Conservation (phyloP, 1,140 invertebrate species). For the Lepeophtheirus salmonis region DNA sequence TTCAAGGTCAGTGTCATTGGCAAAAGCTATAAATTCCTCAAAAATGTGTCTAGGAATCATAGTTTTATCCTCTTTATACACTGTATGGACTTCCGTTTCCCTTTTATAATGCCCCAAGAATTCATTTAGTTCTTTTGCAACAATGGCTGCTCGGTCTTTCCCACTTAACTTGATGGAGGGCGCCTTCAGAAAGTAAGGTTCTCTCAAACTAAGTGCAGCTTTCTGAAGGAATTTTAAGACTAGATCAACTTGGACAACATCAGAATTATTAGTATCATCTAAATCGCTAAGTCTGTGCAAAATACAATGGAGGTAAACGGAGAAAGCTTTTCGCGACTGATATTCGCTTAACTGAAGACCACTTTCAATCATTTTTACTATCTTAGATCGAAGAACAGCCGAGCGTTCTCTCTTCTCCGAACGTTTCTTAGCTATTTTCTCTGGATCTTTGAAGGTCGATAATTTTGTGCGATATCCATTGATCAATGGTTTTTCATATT, state of each 20-base stretch:
- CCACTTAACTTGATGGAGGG: slow-evolving; percentile 53
- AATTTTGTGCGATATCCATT: background rate
- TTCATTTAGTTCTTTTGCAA: slow-evolving; percentile 75
- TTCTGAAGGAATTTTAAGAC: slow-evolving; percentile 18
- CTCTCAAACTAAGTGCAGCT: slow-evolving; percentile 16
- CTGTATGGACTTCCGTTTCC: slow-evolving; percentile 36
- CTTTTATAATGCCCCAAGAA: slow-evolving; percentile 72
- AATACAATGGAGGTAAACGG: slow-evolving; percentile 17
- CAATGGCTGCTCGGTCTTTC: slow-evolving; percentile 62
- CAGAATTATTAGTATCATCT: background rate
- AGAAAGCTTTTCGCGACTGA: slow-evolving; percentile 15
- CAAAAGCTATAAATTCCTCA: slow-evolving; percentile 26
- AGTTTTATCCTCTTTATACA: slow-evolving; percentile 21
- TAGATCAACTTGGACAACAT: slow-evolving; percentile 12
- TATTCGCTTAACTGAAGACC: slow-evolving; percentile 17
- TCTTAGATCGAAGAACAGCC: slow-evolving; percentile 7
- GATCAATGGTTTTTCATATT: slow-evolving; percentile 17
- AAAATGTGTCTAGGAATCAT: slow-evolving; percentile 27
- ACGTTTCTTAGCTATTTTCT: slow-evolving; percentile 7
- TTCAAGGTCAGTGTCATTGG: slow-evolving; percentile 36
- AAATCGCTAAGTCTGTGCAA: slow-evolving; percentile 14
- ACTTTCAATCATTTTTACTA: slow-evolving; percentile 18
- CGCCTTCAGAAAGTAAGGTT: slow-evolving; percentile 29
- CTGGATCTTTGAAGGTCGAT: slow-evolving; percentile 6
- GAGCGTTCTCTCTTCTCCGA: slow-evolving; percentile 15